Percentiles rank a stretch among this genome's conserved stretches.
Conservation (phyloP, 2,113 vertebrate genomes). For the Bos indicus region DNA sequence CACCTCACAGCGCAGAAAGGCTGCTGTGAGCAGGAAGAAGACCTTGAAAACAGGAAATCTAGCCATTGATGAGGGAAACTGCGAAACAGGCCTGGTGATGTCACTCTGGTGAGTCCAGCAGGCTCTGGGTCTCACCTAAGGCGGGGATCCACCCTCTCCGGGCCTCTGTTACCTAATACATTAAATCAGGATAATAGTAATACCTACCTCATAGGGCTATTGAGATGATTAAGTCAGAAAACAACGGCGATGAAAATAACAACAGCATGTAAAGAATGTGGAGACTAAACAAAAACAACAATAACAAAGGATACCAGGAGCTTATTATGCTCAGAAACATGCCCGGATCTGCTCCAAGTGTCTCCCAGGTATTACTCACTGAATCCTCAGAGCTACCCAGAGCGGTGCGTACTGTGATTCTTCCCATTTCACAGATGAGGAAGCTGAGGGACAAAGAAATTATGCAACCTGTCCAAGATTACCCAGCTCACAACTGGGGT, state of each 20-base stretch:
- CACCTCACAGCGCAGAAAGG: background rate
- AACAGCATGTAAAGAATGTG: background rate
- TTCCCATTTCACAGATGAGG: background rate
- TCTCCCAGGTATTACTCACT: background rate
- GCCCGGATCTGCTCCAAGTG: too few species aligned
- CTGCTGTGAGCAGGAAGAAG: background rate
- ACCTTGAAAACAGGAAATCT: background rate
- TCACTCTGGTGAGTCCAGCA: background rate
- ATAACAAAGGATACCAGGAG: background rate
- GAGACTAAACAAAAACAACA: background rate
- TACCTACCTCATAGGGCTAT: background rate
- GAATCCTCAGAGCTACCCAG: background rate
- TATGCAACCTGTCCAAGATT: background rate
- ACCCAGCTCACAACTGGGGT: background rate
- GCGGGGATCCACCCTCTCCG: background rate
- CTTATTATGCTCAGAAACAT: fast-evolving
- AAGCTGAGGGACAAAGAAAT: background rate
- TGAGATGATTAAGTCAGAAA: background rate
- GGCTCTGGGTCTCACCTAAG: background rate
- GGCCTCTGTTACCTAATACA: background rate
- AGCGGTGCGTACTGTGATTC: background rate
- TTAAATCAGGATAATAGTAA: background rate
- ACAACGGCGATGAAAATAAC: background rate
- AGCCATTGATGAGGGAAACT: background rate
- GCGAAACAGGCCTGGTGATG: background rate